Base-by-base conservation (phyloP, 1,140 invertebrate species). In the Heliconius himera region DNA sequence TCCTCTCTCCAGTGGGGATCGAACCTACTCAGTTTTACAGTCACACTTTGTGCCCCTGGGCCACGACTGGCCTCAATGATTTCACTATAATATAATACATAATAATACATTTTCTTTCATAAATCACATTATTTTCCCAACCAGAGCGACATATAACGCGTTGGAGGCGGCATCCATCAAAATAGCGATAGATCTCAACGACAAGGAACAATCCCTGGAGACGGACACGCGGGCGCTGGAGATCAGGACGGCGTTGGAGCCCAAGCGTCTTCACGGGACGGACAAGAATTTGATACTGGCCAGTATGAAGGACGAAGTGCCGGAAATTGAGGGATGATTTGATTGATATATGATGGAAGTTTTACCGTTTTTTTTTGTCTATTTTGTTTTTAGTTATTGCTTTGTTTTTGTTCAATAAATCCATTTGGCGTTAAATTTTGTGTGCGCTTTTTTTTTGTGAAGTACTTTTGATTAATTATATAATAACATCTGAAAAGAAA, bases 151-250 rank as follows among this genome's bases (percentile, higher is more conserved):
- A 4, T 97, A 96, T 85, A 97, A 97, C 87, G 95, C 95, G 46
- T 87, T 98, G 41, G 96, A 97, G 89, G 94, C 95, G 41, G 95
- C 96, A 79, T 95, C 96, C 18, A 95, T 96, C 78, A 93, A 95
- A 76, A 95, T 97, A 54, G 95, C 96, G 51, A 93, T 95, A 26
- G 96, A 97, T 88, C 87, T 97, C 75, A 95, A 95, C 51, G 96
- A 97, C 84, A 97, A 98, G 85, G 95, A 96, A 76, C 97, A 97
- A 74, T 96, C 96, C 8, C 89, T 98, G 51, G 96, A 96, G 89
- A 97, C 96, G 0, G 97, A 97, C 84, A 95, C 96, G 2, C 95
- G 96, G 79, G 97, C 97, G 33, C 88, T 98, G 20, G 97, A 97
- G 85, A 95, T 97, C 89, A 95, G 97, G 78, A 92, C 95, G 11